phyloP scores from a whole-genome alignment of 64 coral and sea anemone genomes.

The Dendronephthya gigantea region DNA sequence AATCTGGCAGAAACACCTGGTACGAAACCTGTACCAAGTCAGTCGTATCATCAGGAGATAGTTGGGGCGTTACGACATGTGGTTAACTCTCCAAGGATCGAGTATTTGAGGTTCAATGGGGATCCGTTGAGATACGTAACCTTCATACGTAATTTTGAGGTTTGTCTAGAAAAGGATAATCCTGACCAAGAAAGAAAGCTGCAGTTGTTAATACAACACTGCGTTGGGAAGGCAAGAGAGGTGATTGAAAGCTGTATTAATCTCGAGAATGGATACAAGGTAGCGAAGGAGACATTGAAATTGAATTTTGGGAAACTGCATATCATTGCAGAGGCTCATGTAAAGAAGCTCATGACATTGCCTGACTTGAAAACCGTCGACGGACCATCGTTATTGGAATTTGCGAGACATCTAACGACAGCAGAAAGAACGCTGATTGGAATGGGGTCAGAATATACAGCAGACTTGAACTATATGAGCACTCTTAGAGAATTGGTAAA shows the following conservation, averaged over 20 bases:
- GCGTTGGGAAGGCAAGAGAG: slow-evolving; percentile 37
- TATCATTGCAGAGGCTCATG: slow-evolving; percentile 46
- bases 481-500: slow-evolving; percentile 18
- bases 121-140: slow-evolving; percentile 47
- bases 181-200: slow-evolving; percentile 30
- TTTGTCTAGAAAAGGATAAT: too few species aligned
- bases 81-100: slow-evolving; percentile 27
- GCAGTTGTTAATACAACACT: slow-evolving; percentile 51
- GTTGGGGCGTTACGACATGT: slow-evolving; percentile 21
- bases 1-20: too few species aligned
- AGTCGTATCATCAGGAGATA: slow-evolving; percentile 14
- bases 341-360: slow-evolving; percentile 34
- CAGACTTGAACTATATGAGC: slow-evolving; percentile 26
- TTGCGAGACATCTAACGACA: slow-evolving; percentile 12
- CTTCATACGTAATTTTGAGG: slow-evolving; percentile 56
- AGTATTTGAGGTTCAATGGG: slow-evolving; percentile 50
- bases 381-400: slow-evolving; percentile 8
- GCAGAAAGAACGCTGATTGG: slow-evolving; percentile 22
- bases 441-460: slow-evolving; percentile 19
- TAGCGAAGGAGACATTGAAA: slow-evolving; percentile 13
- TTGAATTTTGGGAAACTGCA: slow-evolving; percentile 45
- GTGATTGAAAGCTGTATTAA: slow-evolving; percentile 53
- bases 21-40: too few species aligned
- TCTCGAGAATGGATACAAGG: slow-evolving; percentile 27
- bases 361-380: neutral